Percentiles rank a stretch among this genome's conserved stretches.
Conservation (phyloP, 2,113 vertebrate species). For the Climacteris rufus region DNA sequence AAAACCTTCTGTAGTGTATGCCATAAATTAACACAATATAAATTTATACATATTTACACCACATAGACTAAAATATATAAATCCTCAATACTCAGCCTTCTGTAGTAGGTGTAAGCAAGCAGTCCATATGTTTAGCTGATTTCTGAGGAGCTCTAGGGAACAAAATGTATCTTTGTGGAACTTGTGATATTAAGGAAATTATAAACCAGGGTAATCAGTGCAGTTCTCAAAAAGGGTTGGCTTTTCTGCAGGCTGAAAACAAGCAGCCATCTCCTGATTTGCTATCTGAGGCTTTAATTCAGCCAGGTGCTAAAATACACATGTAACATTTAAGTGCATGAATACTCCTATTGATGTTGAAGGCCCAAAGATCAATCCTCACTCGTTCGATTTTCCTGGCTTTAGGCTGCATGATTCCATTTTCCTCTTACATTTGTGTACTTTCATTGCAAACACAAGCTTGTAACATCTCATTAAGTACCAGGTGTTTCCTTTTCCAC, state of each 20-base stretch:
- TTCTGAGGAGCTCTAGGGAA: constrained; percentile 69
- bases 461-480: background rate
- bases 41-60: constrained; percentile 83
- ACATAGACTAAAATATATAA: constrained; percentile 80
- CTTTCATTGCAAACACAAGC: background rate
- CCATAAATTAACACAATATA: constrained; percentile 84
- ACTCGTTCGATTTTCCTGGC: background rate
- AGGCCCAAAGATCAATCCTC: background rate
- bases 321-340: background rate
- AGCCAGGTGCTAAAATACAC: constrained; percentile 41
- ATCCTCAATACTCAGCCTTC: constrained; percentile 76
- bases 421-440: constrained; percentile 18
- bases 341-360: constrained; percentile 9
- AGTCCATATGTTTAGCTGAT: constrained; percentile 77
- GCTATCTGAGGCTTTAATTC: constrained; percentile 3
- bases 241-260: constrained; percentile 29
- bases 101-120: constrained; percentile 78
- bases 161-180: constrained; percentile 61
- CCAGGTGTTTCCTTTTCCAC: constrained; percentile 24
- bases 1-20: constrained; percentile 78
- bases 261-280: constrained; percentile 5
- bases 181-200: constrained; percentile 54
- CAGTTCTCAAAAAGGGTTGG: constrained; percentile 4
- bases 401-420: constrained; percentile 4
- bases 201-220: constrained; percentile 39